Evolutionary conservation across 1,140 invertebrate genomes (phyloP).

Genomic region (Drosophila novamexicana): DNA sequence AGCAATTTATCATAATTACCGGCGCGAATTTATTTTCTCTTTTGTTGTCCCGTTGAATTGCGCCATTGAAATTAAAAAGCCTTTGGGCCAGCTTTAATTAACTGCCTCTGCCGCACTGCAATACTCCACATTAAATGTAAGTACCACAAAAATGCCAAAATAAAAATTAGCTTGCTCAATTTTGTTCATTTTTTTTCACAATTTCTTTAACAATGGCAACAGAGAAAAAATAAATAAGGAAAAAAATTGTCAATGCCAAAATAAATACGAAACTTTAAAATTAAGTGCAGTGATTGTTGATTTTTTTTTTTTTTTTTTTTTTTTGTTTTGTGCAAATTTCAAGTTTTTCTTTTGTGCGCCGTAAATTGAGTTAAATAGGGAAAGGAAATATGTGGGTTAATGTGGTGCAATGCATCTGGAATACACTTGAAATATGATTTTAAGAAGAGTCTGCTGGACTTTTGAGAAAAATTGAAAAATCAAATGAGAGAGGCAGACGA

Average conservation of each 20-base stretch:
- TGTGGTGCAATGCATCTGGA: constrained; percentile 15
- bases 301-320: constrained; percentile 51
- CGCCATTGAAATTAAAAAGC: constrained; percentile 34
- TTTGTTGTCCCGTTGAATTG: constrained; percentile 44
- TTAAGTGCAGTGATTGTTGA: constrained; percentile 64
- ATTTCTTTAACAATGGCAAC: constrained; percentile 65
- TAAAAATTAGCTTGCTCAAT: constrained; percentile 61
- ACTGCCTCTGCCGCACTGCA: constrained; percentile 38
- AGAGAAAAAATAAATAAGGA: constrained; percentile 22
- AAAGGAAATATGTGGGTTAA: constrained; percentile 24
- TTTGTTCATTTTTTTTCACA: constrained; percentile 59
- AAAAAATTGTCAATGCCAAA: constrained; percentile 77
- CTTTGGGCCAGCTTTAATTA: constrained; percentile 57
- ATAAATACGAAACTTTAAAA: constrained; percentile 54
- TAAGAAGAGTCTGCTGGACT: neutral
- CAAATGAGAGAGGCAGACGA: neutral
- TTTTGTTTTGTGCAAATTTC: constrained; percentile 32
- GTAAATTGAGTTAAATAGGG: constrained; percentile 26
- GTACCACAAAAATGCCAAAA: constrained; percentile 34
- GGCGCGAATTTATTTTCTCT: constrained; percentile 25
- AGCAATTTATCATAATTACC: constrained; percentile 68
- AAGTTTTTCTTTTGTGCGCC: constrained; percentile 43
- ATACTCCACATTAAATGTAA: constrained; percentile 33
- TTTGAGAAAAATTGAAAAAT: neutral
- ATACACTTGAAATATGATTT: constrained; percentile 6